Base-by-base conservation (phyloP, 53 echinoderm and acorn worm genomes). In the Luidia sarsii region DNA sequence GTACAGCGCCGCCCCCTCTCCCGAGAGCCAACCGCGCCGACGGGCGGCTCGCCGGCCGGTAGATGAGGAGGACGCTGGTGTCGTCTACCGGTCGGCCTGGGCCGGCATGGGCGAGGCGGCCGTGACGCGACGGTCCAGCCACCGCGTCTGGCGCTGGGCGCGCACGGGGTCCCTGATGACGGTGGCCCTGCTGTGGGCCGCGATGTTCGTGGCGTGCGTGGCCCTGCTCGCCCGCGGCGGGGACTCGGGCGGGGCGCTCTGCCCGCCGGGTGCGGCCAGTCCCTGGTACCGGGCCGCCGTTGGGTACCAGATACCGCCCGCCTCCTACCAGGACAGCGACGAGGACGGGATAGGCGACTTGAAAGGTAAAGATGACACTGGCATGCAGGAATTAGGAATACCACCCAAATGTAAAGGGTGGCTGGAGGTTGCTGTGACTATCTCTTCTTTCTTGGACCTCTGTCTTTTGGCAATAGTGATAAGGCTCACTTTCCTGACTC, bases 311-410 rank as follows among this genome's bases (percentile, higher is more conserved):
- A 84, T 92, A 21, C 38, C 55, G 2, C 89, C 92, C 59, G 59
- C 84, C 19, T 95, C 95, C 4, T 95, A 87, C 71, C 85, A 90
- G 51, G 95, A 95, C 50, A 84, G 82, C 35, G 60, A 88, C 50
- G 81, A 77, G 6, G 90, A 92, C 65, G 95, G 95, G 18, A 49
- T 67, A 21, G 95, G 95, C 20, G 95, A 95, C 73, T 29, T 95
- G 3, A 60, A 85, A 66, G 95, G 95, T 92, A 68, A 11, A 41
- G 8, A 65, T 37, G n/a, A n/a, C 29, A 62, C 9, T 39, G 7
- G 9, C n/a, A n/a, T n/a, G n/a, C n/a, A n/a, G n/a, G n/a, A n/a
- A n/a, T n/a, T n/a, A n/a, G n/a, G n/a, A n/a, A n/a, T n/a, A n/a
- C n/a, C n/a, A n/a, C n/a, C n/a, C n/a, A n/a, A n/a, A n/a, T n/a